These are phyloP conservation scores for Gonatopus flavifemur DNA, from an alignment of 1,140 invertebrate genomes.

Conservation along the genomic window DNA sequence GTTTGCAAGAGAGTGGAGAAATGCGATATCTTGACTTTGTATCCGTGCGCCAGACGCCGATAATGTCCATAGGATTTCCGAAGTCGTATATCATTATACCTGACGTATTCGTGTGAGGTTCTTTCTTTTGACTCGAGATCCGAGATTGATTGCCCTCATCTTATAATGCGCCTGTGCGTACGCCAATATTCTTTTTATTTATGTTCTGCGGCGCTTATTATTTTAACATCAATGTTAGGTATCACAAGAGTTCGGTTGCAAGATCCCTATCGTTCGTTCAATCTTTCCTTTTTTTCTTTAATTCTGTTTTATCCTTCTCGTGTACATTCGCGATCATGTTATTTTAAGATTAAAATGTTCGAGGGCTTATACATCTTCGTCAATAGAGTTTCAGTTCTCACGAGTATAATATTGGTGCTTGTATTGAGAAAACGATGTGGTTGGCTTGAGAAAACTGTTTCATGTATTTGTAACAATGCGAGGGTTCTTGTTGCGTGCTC, in stretches of 20 bases:
- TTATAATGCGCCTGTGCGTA: too few relatives aligned
- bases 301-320: neutral
- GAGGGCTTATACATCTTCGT: too few relatives aligned
- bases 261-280: neutral
- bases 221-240: neutral
- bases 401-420: too few relatives aligned
- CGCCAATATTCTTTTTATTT: neutral
- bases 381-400: too few relatives aligned
- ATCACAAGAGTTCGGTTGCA: neutral
- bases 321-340: neutral
- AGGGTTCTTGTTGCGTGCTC: too few relatives aligned
- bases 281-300: neutral
- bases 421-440: too few relatives aligned
- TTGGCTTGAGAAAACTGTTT: too few relatives aligned
- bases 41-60: conserved; percentile 13
- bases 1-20: conserved; percentile 3
- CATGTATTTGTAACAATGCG: too few relatives aligned
- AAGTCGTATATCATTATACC: conserved; percentile 29
- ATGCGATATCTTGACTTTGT: conserved; percentile 20
- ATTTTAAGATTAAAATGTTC: too few relatives aligned
- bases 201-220: neutral
- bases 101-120: conserved; percentile 1
- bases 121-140: neutral
- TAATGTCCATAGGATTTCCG: conserved; percentile 28
- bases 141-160: conserved; percentile 25